Evolutionary conservation across 2,888 invertebrate species (phyloP).

Genomic region (Drosophila lacicola): DNA sequence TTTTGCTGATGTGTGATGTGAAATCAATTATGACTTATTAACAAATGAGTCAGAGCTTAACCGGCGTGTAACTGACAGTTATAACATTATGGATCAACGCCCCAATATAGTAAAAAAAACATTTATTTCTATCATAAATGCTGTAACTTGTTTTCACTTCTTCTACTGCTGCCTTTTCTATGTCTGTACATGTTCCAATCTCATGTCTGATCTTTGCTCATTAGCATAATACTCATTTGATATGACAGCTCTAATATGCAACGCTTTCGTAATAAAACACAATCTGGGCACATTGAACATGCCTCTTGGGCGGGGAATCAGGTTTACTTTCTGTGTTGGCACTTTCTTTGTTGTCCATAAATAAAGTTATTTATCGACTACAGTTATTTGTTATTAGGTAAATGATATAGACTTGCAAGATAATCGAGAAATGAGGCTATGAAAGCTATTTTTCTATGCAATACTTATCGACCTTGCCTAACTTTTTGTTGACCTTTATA

Average conservation of each 20-base stretch:
- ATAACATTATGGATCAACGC: constrained; percentile 55
- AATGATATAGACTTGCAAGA: constrained; percentile 18
- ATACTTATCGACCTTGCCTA: constrained; percentile 3
- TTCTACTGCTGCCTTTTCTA: constrained; percentile 34
- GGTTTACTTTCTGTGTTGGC: constrained; percentile 14
- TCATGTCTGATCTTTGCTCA: constrained; percentile 53
- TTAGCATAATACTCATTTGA: constrained; percentile 70
- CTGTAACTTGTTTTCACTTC: constrained; percentile 47
- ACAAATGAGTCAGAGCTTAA: constrained; percentile 65
- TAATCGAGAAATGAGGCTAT: constrained; percentile 3
- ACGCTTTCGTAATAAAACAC: constrained; percentile 53
- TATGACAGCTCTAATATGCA: constrained; percentile 62
- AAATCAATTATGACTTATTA: constrained; percentile 82
- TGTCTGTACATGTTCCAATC: constrained; percentile 37
- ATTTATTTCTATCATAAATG: constrained; percentile 21
- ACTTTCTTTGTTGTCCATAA: constrained; percentile 59
- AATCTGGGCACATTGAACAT: constrained; percentile 32
- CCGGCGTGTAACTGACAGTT: constrained; percentile 68
- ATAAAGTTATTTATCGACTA: constrained; percentile 28
- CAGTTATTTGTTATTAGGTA: constrained; percentile 17
- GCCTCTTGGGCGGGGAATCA: constrained; percentile 15
- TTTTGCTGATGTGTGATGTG: constrained; percentile 59
- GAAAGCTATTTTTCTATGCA: constrained; percentile 4
- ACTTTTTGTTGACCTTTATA: constrained; percentile 11
- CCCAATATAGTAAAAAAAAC: constrained; percentile 29